Conservation (phyloP, 2,888 invertebrate genomes). For the Phyto melanocephala region DNA sequence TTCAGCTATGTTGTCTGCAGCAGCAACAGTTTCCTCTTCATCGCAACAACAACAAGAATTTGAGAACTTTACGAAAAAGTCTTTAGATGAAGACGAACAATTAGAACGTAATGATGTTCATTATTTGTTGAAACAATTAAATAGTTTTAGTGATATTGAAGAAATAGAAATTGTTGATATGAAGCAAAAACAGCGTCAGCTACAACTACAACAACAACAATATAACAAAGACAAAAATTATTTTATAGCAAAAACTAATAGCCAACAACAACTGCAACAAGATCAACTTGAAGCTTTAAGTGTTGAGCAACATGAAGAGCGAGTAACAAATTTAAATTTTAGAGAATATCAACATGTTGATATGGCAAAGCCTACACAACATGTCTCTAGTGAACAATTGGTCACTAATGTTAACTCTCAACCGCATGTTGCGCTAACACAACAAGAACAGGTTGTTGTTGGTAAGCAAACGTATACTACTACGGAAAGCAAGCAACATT, state of each 20-base stretch:
- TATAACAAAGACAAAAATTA: slow-evolving; percentile 37
- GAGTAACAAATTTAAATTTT: slow-evolving; percentile 20
- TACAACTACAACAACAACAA: slow-evolving; percentile 63
- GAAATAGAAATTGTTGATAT: slow-evolving; percentile 80
- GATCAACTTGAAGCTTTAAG: slow-evolving; percentile 33
- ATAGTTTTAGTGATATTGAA: slow-evolving; percentile 80
- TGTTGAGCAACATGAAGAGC: slow-evolving; percentile 34
- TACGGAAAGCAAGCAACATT: slow-evolving; percentile 64
- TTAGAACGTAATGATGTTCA: slow-evolving; percentile 80
- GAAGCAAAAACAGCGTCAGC: slow-evolving; percentile 75
- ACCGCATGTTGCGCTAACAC: slow-evolving; percentile 12
- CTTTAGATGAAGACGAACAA: slow-evolving; percentile 71
- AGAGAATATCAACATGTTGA: slow-evolving; percentile 42
- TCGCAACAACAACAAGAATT: slow-evolving; percentile 57
- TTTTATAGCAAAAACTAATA: slow-evolving; percentile 17
- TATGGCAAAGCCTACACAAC: slow-evolving; percentile 8
- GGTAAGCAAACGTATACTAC: slow-evolving; percentile 67
- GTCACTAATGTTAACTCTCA: slow-evolving; percentile 2
- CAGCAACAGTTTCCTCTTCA: slow-evolving; percentile 65
- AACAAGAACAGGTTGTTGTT: slow-evolving; percentile 37
- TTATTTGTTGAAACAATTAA: slow-evolving; percentile 80
- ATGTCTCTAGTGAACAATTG: slow-evolving; percentile 37
- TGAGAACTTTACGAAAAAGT: slow-evolving; percentile 18
- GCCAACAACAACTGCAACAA: slow-evolving; percentile 61
- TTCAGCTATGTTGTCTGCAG: slow-evolving; percentile 35